Evolutionary conservation across 2,113 vertebrate genomes (phyloP).

Genomic region (Atractosteus spatula): DNA sequence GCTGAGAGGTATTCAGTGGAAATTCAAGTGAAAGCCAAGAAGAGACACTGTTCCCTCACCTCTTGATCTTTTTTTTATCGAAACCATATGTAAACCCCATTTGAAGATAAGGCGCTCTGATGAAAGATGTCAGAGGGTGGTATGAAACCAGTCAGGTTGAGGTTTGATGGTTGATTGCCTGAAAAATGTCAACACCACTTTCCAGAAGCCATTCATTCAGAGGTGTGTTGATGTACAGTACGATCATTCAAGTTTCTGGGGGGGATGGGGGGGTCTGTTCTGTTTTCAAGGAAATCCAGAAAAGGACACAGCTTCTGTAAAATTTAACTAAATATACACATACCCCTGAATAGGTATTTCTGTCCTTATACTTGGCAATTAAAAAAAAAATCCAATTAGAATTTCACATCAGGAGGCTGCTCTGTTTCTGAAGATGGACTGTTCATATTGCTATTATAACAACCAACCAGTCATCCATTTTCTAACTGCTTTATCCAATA

Average conservation of each 20-base stretch:
- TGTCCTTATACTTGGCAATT: no score
- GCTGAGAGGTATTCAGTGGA: constrained; percentile 24
- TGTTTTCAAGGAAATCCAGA: no score
- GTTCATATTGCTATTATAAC: no score
- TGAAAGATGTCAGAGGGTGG: constrained; percentile 42
- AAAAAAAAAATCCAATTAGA: no score
- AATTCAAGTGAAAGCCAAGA: constrained; percentile 35
- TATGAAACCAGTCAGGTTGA: constrained; percentile 30
- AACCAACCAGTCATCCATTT: no score
- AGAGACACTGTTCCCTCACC: constrained; percentile 14
- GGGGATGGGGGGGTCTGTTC: no score
- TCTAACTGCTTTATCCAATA: no score
- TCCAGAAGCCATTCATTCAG: constrained; percentile 37
- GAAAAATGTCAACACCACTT: constrained; percentile 39
- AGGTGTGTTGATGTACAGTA: neutral
- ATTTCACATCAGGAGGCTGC: no score
- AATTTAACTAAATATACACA: no score
- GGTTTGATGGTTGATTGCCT: constrained; percentile 33
- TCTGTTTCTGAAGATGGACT: no score
- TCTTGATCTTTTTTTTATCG: constrained; percentile 41
- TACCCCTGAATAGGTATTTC: no score
- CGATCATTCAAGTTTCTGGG: neutral
- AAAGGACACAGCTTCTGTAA: no score
- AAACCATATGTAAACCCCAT: constrained; percentile 32
- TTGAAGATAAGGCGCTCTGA: constrained; percentile 40